Conservation (phyloP, 2,113 vertebrate species). For the Physeter macrocephalus region DNA sequence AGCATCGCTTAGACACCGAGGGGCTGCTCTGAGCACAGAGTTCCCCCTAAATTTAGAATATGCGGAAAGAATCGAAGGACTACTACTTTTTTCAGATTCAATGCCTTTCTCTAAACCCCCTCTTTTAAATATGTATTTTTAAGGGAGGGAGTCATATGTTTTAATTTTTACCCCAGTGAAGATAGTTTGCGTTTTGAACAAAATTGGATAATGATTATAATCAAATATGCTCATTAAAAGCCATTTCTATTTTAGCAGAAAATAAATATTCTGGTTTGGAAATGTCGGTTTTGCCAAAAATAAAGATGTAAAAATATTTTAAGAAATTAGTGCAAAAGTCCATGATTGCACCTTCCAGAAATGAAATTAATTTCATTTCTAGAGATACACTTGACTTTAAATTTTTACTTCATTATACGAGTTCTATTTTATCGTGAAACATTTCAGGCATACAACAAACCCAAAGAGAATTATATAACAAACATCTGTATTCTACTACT, state of each 20-base stretch:
- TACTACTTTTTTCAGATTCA: background rate
- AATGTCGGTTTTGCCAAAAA: slow-evolving; percentile 29
- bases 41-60: background rate
- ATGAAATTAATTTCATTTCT: background rate
- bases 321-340: background rate
- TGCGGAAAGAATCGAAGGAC: background rate
- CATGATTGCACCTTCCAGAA: background rate
- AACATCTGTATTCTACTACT: background rate
- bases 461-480: background rate
- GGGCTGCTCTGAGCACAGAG: background rate
- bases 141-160: background rate
- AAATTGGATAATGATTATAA: background rate
- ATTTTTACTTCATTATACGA: background rate
- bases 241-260: slow-evolving; percentile 11
- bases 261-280: slow-evolving; percentile 20
- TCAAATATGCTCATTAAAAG: slow-evolving; percentile 22
- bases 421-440: background rate
- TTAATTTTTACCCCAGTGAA: background rate
- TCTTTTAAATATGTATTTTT: background rate
- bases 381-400: background rate
- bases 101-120: background rate
- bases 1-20: background rate
- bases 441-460: background rate
- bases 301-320: slow-evolving; percentile 19
- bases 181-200: background rate